A percentile compares a stretch with the other conserved stretches of the same genome.
Conservation (phyloP, 1,140 invertebrate genomes). For the Drosophila novamexicana region DNA sequence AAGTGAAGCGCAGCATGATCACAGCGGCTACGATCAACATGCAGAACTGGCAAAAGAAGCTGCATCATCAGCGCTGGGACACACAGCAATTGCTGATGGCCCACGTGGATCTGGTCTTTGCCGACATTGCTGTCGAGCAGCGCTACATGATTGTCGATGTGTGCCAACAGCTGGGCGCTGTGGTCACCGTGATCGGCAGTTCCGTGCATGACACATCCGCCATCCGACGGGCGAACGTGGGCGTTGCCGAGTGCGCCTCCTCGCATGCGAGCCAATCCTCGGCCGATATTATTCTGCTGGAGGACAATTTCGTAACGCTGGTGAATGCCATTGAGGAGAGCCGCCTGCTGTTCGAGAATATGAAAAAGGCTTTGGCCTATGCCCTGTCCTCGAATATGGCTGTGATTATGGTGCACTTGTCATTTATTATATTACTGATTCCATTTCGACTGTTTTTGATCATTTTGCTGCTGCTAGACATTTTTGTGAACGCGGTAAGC, state of each 20-base stretch:
- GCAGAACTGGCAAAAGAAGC: slow-evolving; percentile 18
- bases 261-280: slow-evolving; percentile 25
- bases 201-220: slow-evolving; percentile 29
- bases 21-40: slow-evolving; percentile 37
- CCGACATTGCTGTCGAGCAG: slow-evolving; percentile 18
- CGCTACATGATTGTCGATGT: slow-evolving; percentile 48
- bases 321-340: slow-evolving; percentile 40
- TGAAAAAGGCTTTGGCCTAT: slow-evolving; percentile 56
- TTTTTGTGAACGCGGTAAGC: slow-evolving; percentile 55
- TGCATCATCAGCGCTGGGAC: slow-evolving; percentile 50
- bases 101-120: slow-evolving; percentile 51
- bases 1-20: background rate
- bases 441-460: slow-evolving; percentile 41
- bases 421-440: slow-evolving; percentile 14
- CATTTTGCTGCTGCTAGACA: slow-evolving; percentile 2
- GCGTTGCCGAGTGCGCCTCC: slow-evolving; percentile 33
- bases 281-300: slow-evolving; percentile 48
- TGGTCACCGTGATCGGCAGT: slow-evolving; percentile 52
- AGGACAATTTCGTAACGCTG: slow-evolving; percentile 44
- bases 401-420: background rate
- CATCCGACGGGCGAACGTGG: slow-evolving; percentile 44
- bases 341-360: slow-evolving; percentile 54
- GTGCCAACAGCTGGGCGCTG: slow-evolving; percentile 51
- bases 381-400: slow-evolving; percentile 31
- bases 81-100: slow-evolving; percentile 41